Evolutionary conservation across 2,797 vertebrate genomes (phyloP).

Genomic region (Chrosomus eos): DNA sequence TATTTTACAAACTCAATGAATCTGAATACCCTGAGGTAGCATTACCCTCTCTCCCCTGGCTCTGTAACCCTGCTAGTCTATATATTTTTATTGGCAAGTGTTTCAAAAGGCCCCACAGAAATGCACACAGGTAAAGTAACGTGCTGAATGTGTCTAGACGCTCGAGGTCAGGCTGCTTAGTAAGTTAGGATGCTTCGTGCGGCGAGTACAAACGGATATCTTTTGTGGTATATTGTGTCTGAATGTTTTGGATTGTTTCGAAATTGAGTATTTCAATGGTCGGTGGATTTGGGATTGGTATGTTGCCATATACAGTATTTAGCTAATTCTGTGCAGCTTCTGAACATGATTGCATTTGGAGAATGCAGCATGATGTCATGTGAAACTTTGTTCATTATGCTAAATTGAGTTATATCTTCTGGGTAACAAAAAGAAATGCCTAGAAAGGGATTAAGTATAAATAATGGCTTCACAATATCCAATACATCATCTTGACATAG

Average conservation of each 20-base stretch:
- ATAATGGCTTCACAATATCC: constrained; percentile 20
- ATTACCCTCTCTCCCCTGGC: constrained; percentile 42
- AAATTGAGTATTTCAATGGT: constrained; percentile 39
- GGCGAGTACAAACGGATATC: constrained; percentile 26
- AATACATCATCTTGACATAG: constrained; percentile 27
- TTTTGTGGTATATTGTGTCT: constrained; percentile 26
- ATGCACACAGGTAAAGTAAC: constrained; percentile 53
- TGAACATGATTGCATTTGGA: background rate
- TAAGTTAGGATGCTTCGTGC: constrained; percentile 30
- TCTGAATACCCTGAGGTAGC: constrained; percentile 55
- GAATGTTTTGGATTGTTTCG: constrained; percentile 41
- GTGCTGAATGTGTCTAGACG: constrained; percentile 58
- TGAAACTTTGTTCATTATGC: constrained; percentile 2
- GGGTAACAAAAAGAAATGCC: background rate
- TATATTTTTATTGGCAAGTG: constrained; percentile 54
- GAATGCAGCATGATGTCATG: background rate
- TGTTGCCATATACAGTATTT: background rate
- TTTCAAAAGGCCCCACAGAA: constrained; percentile 50
- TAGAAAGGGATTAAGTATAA: constrained; percentile 1
- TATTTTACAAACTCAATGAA: constrained; percentile 59
- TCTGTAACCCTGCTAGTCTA: constrained; percentile 46
- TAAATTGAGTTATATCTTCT: background rate
- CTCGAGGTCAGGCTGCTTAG: constrained; percentile 42
- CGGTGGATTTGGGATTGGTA: constrained; percentile 21
- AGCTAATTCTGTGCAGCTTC: background rate